Base-by-base conservation (phyloP, 2,113 vertebrate genomes). In the Parotia lawesii region DNA sequence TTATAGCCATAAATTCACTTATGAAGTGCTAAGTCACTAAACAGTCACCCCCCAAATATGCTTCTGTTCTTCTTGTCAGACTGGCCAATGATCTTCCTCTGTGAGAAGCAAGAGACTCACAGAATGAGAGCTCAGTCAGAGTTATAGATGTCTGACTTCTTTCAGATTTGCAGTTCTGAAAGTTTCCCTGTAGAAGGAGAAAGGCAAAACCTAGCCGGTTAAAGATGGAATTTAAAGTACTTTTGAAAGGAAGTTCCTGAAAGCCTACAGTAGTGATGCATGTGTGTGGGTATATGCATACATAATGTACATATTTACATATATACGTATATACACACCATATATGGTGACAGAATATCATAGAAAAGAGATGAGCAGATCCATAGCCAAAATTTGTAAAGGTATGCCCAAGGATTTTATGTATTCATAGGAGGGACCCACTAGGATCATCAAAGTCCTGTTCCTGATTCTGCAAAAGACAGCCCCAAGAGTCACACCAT, bases 251-350 rank as follows among this genome's bases (percentile, higher is more conserved):
- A 84, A 23, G 27, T 70, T 76, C 54, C 64, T 76, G 61, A 61
- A 88, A 88, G 19, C 22, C 33, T 61, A 24, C n/a, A 35, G 15
- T 12, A 72, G 35, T 28, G 28, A 88, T 53, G 60, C 10, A 11
- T 12, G 8, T 28, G 18, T 66, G 29, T 42, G 9, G 33, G 9
- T 35, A 10, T 19, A 31, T 24, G 20, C 19, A 20, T 47, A 47
- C 31, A 37, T n/a, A 16, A 81, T 7, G 4, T 51, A 50, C 0
- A 0, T 67, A 45, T 62, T 57, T 29, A 69, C 0, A 6, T 56
- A 37, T 14, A 75, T 38, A 42, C 2, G 10, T 37, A 58, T 9
- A 66, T 22, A 72, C 5, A 81, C 18, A n/a, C 10, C 7, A 40
- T 22, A 33, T 28, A 25, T 19, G 9, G 54, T 58, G 47, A 50